A percentile compares a stretch with the other conserved stretches of the same genome.
Conservation (phyloP, 2,113 vertebrate genomes). For the Sarotherodon lohbergeri region DNA sequence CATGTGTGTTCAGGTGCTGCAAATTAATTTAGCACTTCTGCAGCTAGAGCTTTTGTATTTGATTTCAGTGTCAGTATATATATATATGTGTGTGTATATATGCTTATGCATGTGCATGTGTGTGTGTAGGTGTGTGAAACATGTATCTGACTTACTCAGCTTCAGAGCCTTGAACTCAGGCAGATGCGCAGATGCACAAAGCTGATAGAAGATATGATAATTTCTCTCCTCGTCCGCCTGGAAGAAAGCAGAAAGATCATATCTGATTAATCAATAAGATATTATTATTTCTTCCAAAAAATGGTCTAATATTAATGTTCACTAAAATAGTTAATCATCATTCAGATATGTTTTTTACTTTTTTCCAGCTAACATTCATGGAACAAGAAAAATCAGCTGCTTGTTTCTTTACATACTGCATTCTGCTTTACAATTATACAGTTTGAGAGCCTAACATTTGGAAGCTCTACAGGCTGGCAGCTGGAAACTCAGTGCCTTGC, state of each 20-base stretch:
- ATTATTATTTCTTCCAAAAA: constrained; percentile 85
- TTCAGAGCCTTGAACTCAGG: constrained; percentile 87
- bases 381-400: neutral
- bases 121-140: accelerated
- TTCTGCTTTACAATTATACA: neutral
- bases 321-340: neutral
- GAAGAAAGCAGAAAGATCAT: neutral
- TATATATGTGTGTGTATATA: accelerated
- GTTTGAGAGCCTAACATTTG: neutral
- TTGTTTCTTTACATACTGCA: neutral
- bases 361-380: neutral
- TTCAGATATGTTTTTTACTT: neutral
- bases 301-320: neutral
- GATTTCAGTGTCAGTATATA: neutral
- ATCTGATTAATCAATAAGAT: constrained; percentile 57
- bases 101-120: accelerated
- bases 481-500: neutral
- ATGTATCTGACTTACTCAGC: constrained; percentile 76
- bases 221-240: constrained; percentile 98
- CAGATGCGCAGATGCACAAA: constrained; percentile 89
- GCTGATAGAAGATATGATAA: constrained; percentile 98
- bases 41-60: neutral
- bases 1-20: neutral
- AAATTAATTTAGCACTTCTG: neutral
- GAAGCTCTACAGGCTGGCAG: neutral